Base-by-base conservation (phyloP, 1,140 invertebrate species). In the Ephestia elutella region DNA sequence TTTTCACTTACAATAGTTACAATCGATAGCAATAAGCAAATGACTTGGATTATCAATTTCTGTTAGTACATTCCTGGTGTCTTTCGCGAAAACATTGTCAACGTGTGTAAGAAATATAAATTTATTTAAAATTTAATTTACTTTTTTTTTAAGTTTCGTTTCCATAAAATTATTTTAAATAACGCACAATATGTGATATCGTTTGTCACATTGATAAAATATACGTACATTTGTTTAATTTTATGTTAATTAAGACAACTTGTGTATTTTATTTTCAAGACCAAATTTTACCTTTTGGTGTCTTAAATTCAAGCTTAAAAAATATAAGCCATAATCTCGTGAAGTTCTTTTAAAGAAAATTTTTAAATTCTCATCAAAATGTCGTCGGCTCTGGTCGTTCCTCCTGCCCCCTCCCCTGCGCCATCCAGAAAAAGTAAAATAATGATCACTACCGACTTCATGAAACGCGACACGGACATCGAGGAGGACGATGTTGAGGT, bases 401-500 rank as follows among this genome's bases (percentile, higher is more conserved):
- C 50, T 0, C 64, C 63, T 0, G 35, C 54, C 7, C 60, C 62
- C 11, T 73, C 68, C 0, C 60, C 61, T 0, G 58, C 57, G 11
- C 48, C 60, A 5, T 73, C 71, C 0, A 54, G 35, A n/a, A 28
- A 60, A 28, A 32, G 53, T 53, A 57, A 51, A 25, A 51, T 61
- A 13, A 50, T 74, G 5, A 53, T 71, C 13, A 55, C 65, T 0
- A 73, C 68, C 9, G 68, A 75, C 35, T 69, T 71, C 17, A 72
- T 65, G 60, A 72, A 77, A 59, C 59, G 63, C 7, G 66, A 66
- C 38, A 70, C 63, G 9, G 69, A 68, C 57, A 57, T 73, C 9
- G 73, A 80, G 7, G 67, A 68, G 15, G 67, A 70, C 11, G 38
- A 44, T 7, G 15, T 53, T 10, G 71, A 80, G 66, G 75, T 75